These are phyloP conservation scores for Helogale parvula DNA, from an alignment of 2,113 vertebrate species.

Conservation along the genomic window DNA sequence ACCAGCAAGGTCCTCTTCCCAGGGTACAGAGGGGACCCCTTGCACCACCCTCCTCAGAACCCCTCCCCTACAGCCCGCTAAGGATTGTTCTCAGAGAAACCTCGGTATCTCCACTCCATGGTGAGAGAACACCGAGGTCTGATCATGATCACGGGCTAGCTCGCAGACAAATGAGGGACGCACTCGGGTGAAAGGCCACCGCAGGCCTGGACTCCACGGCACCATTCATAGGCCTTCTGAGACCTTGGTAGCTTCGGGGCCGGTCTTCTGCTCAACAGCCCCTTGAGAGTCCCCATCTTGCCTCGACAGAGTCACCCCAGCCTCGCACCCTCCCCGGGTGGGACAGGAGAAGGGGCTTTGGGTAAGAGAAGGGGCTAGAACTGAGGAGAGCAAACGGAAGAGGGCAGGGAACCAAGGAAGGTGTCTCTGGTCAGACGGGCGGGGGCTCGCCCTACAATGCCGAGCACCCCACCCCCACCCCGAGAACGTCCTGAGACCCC, in stretches of 20 bases:
- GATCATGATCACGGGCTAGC: neutral
- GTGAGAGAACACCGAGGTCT: neutral
- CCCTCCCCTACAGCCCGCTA: accelerated
- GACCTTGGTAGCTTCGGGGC: neutral
- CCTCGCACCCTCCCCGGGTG: neutral
- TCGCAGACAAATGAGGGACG: neutral
- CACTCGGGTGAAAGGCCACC: neutral
- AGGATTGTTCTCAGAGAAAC: neutral
- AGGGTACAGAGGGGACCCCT: neutral
- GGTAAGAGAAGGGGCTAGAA: neutral
- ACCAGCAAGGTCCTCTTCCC: neutral
- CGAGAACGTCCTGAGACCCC: neutral
- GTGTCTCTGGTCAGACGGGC: neutral
- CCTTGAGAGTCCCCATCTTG: too few species aligned
- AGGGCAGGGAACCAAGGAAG: accelerated
- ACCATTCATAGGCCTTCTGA: neutral
- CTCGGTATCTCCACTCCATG: neutral
- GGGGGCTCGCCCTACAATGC: neutral
- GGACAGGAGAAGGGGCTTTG: neutral
- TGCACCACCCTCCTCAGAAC: neutral
- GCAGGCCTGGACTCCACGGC: neutral
- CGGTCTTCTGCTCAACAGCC: neutral
- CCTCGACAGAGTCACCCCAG: accelerated
- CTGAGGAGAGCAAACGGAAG: neutral
- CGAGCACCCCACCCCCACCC: accelerated